Evolutionary conservation across 2,797 vertebrate genomes (phyloP).

Genomic region (Pygocentrus nattereri): DNA sequence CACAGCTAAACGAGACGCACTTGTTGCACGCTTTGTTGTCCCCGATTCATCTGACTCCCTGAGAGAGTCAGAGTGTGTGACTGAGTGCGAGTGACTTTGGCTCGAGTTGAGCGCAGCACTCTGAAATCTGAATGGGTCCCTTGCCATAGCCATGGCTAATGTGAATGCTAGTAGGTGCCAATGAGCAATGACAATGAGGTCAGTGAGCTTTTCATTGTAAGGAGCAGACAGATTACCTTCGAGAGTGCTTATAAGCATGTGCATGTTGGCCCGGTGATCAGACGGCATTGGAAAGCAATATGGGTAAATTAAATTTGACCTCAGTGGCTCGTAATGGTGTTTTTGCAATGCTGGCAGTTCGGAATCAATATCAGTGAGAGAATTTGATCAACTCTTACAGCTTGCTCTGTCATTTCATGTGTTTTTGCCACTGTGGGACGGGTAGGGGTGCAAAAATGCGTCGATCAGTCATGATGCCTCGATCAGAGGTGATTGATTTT

Average conservation of each 20-base stretch:
- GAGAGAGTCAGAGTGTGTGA: conserved; percentile 63
- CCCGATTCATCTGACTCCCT: conserved; percentile 56
- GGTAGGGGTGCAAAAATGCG: not conserved
- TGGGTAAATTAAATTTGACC: conserved; percentile 39
- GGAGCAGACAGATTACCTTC: conserved; percentile 32
- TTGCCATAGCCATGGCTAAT: not conserved
- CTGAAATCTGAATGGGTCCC: conserved; percentile 16
- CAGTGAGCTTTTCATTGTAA: conserved; percentile 20
- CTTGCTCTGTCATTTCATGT: conserved; percentile 27
- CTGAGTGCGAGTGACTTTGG: conserved; percentile 16
- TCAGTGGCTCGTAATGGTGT: conserved; percentile 10
- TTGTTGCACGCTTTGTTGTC: conserved; percentile 78
- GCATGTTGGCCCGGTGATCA: conserved; percentile 21
- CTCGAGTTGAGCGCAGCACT: not conserved
- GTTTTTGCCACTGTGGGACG: conserved; percentile 9
- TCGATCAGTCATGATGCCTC: not conserved
- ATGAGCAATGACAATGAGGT: conserved; percentile 36
- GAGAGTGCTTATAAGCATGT: conserved; percentile 15
- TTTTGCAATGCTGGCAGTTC: conserved; percentile 16
- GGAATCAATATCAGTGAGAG: conserved; percentile 48
- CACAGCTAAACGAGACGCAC: conserved; percentile 76
- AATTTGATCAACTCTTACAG: conserved; percentile 43
- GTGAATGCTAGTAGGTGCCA: conserved; percentile 10
- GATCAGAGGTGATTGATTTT: not conserved
- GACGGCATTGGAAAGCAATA: conserved; percentile 35